Evolutionary conservation across 2,888 invertebrate genomes (phyloP).

Genomic region (Leptogaster cylindrica): DNA sequence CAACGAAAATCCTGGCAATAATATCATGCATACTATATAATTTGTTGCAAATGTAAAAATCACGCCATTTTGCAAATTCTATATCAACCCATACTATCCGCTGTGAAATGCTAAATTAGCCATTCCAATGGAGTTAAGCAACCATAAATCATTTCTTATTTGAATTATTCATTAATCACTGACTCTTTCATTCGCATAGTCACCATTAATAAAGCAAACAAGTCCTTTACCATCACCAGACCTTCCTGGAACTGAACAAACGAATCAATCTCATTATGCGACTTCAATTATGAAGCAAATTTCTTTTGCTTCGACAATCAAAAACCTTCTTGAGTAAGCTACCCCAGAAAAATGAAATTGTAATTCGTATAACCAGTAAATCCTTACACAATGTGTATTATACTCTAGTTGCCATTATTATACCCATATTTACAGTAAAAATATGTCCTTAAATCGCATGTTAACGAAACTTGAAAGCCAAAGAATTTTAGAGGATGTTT

Average conservation of each 20-base stretch:
- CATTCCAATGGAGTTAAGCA: slow-evolving; percentile 12
- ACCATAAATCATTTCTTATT: slow-evolving; percentile 40
- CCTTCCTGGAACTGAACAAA: background rate
- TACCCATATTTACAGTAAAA: too few relatives aligned
- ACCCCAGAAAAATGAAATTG: background rate
- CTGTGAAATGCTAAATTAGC: slow-evolving; percentile 1
- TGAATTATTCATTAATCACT: slow-evolving; percentile 43
- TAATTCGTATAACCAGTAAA: too few relatives aligned
- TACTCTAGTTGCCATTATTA: too few relatives aligned
- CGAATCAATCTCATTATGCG: slow-evolving; percentile 38
- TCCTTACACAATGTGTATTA: too few relatives aligned
- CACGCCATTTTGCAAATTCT: background rate
- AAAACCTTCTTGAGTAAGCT: background rate
- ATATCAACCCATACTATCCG: background rate
- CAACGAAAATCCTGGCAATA: background rate
- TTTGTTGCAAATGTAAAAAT: too few relatives aligned
- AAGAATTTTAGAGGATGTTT: too few relatives aligned
- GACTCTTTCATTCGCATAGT: slow-evolving; percentile 41
- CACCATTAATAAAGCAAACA: slow-evolving; percentile 42
- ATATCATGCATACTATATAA: background rate
- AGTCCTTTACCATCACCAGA: slow-evolving; percentile 14
- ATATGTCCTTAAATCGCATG: too few relatives aligned
- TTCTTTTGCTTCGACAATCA: background rate
- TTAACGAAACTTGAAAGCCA: too few relatives aligned
- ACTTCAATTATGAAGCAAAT: slow-evolving; percentile 5